Evolutionary conservation across 2,113 vertebrate genomes (phyloP), one percentile per base, ranked within the genome.

Genomic region (Tetrao urogallus): DNA sequence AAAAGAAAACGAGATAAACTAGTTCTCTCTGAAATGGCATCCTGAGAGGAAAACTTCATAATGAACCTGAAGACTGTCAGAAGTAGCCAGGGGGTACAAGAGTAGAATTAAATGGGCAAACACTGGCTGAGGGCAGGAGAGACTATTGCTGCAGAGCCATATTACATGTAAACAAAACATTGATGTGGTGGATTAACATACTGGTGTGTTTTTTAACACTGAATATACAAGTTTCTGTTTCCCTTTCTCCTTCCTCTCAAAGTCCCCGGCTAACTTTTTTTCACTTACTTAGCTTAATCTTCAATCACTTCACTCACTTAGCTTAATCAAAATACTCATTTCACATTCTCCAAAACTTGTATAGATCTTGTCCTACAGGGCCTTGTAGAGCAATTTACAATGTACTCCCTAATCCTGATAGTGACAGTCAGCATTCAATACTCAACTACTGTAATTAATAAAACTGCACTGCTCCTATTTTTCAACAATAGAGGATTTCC

Each of bases 401-500:
- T 38, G 16, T 21, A 70, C 64, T 8, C 86, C 47, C 90, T 60
- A 40, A 79, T 70, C 64, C 72, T 47, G 61, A 32, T 2, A 7
- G 60, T 64, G 82, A 91, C 87, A 80, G 69, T 77, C 78, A 81
- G 86, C 89, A 91, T 72, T 92, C 96, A 83, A 60, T 91, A 93
- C 38, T 13, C 83, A 88, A 84, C 84, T 13, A 3, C 78, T 61
- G 76, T 28, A 93, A 96, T 91, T 89, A 93, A 85, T 89, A 82
- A 92, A 95, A 93, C 75, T 15, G 42, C 10, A 2, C 58, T 60
- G 24, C 30, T 72, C 80, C 78, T 86, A 67, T 93, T 94, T 96
- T 91, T 92, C 82, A 84, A 84, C 95, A 95, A 94, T 77, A 92
- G 91, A 94, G 81, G 82, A 97, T 96, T 96, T 97, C 96, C 92